Base-by-base conservation (phyloP, 2,888 invertebrate genomes). In the Lamellibrachia satsuma region DNA sequence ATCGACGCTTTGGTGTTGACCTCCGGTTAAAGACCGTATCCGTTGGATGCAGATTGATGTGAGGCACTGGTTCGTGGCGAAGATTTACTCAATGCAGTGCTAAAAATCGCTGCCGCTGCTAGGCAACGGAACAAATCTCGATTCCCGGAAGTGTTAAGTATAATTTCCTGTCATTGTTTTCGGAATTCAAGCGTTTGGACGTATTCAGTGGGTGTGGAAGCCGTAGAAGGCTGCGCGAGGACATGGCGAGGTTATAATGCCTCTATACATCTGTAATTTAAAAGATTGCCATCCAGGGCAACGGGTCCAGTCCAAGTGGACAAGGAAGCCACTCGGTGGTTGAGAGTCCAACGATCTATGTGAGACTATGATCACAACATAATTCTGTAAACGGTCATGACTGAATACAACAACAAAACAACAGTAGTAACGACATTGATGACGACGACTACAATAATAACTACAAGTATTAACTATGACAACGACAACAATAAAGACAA, bases 151-250 rank as follows among this genome's bases (percentile, higher is more conserved):
- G 22, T 75, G 75, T 22, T 75, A 75, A 4, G 75, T 22, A 75
- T 75, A 75, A 75, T 75, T 75, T 75, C 75, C 75, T 75, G 75
- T n/a, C n/a, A 22, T 75, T 75, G n/a, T 75, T 22, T 75, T 75
- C 22, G 11, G 75, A 75, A 75, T 75, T 75, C 75, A 75, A 75
- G 22, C 75, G 75, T 75, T 39, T 75, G 75, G 75, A 15, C 22
- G 75, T n/a, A 75, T 22, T 39, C 22, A n/a, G 22, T 22, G 11
- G 15, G n/a, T 75, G 75, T 60, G 60, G 60, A 39, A 39, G 60
- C 11, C 9, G 11, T 22, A 15, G 8, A 60, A 4, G 4, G 15
- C 15, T 60, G 9, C 11, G 9, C 15, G 15, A 0, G 8, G 39
- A 39, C 39, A 39, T 39, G 1, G 39, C 39, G 39, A 39, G 39